Percentiles rank a stretch among this genome's conserved stretches.
Evolutionary conservation across 2,888 invertebrate genomes (phyloP).

Genomic region (Melieria picta): DNA sequence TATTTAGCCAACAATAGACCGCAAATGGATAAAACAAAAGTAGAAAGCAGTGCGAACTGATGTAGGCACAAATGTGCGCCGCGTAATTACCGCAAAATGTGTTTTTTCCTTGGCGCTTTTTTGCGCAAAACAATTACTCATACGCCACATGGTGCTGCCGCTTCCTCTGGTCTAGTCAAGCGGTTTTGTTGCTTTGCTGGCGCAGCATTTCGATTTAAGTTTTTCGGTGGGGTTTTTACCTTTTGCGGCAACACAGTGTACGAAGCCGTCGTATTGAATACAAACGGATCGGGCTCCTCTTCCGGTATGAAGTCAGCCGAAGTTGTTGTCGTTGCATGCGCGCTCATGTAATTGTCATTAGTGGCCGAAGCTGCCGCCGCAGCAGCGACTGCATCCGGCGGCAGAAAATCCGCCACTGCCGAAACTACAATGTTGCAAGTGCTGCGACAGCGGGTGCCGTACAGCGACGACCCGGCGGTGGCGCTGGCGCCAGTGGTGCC

Average conservation of each 20-base stretch:
- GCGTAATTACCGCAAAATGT: no score
- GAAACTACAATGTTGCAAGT: constrained; percentile 76
- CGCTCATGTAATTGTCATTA: constrained; percentile 19
- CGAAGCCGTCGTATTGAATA: constrained; percentile 58
- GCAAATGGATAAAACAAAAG: no score
- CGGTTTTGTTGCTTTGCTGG: background rate
- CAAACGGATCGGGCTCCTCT: constrained; percentile 56
- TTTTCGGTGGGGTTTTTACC: constrained; percentile 41
- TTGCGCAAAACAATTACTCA: background rate
- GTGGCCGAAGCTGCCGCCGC: constrained; percentile 10
- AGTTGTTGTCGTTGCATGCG: constrained; percentile 14
- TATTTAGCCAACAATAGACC: no score
- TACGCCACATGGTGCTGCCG: background rate
- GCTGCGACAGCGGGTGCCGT: constrained; percentile 70
- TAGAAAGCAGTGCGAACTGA: no score
- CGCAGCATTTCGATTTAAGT: background rate
- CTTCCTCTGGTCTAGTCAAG: no score
- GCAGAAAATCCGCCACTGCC: constrained; percentile 65
- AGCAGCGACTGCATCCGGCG: constrained; percentile 37
- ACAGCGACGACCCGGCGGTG: constrained; percentile 40
- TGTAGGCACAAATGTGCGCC: no score
- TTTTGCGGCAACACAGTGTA: constrained; percentile 60
- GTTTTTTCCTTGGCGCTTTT: no score
- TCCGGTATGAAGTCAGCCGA: constrained; percentile 43
- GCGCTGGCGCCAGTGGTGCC: constrained; percentile 32